Evolutionary conservation across 2,888 invertebrate genomes (phyloP).

Genomic region (Hyppa rectilinea): DNA sequence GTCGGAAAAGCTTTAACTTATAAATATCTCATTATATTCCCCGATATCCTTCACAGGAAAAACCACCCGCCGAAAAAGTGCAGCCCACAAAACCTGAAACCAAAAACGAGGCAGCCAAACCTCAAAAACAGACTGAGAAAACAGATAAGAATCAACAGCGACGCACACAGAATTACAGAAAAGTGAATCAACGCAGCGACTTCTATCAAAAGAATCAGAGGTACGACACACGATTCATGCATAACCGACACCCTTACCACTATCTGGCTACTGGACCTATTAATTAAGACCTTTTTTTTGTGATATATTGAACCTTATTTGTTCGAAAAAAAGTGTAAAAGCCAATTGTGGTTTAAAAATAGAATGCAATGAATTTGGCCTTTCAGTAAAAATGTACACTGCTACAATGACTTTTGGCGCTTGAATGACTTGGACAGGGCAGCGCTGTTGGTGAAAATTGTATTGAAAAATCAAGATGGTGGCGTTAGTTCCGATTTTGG

Average conservation of each 20-base stretch:
- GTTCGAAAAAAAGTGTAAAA: not conserved
- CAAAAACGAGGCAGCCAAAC: slow-evolving; percentile 71
- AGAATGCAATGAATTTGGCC: not conserved
- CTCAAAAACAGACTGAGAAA: slow-evolving; percentile 76
- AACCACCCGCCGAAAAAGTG: slow-evolving; percentile 67
- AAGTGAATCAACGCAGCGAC: slow-evolving; percentile 80
- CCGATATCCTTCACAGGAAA: slow-evolving; percentile 71
- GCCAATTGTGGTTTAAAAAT: slow-evolving; percentile 6
- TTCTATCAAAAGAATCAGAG: slow-evolving; percentile 86
- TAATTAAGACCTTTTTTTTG: slow-evolving; percentile 74
- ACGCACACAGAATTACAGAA: slow-evolving; percentile 83
- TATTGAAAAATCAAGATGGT: not conserved
- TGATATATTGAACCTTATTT: slow-evolving; percentile 55
- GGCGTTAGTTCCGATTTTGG: not conserved
- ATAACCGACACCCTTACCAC: slow-evolving; percentile 84
- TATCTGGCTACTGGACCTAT: slow-evolving; percentile 88
- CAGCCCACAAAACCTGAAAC: slow-evolving; percentile 65
- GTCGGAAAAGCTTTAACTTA: not conserved
- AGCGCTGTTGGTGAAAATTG: not conserved
- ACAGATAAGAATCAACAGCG: slow-evolving; percentile 78
- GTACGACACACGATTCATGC: slow-evolving; percentile 85
- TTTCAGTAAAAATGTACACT: not conserved
- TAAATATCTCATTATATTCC: not conserved
- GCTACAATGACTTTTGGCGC: not conserved
- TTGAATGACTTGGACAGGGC: not conserved